Base-by-base conservation (phyloP, 2,888 invertebrate genomes). In the Lasioglossum leucozonium region DNA sequence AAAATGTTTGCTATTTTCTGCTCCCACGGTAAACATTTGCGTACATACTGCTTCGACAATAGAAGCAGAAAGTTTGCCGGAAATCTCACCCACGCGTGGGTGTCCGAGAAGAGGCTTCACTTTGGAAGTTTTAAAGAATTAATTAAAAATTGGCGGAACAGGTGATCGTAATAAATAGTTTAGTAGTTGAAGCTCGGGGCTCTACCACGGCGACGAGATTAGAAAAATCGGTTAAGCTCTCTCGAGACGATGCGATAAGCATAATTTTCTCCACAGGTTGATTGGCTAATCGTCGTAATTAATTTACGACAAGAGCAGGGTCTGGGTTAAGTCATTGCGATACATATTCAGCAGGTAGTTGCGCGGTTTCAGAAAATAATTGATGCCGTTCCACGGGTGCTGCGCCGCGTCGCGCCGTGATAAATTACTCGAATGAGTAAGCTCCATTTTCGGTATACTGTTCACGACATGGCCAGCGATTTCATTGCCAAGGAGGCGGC, bases 401-500 rank as follows among this genome's bases (percentile, higher is more conserved):
- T 3, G 34, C 34, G 34, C 44, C 67, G 34, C 81, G 81, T 81
- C 34, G 34, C 34, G 34, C 44, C 67, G 34, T 83, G 81, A 83
- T 81, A 81, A 83, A 83, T 80, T 65, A 44, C 65, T 55, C 26
- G 80, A 77, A 73, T 69, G 69, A 75, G 62, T 42, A 72, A 76
- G 82, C 82, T 44, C 71, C 44, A 16, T 51, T 75, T 82, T 82
- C 47, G 34, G 30, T 51, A 13, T n/a, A 13, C 58, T 34, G 51
- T 51, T 51, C 51, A 16, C 34, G 44, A 75, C 82, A 65, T 71
- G 34, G 75, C 62, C 26, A 69, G 34, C 10, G 72, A 69, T 74
- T 82, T 82, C 82, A 79, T 72, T 82, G 82, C 79, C 82, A 79
- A 79, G 82, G 65, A n/a, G 26, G 34, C 34, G 75, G 75, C 79